phyloP scores from a whole-genome alignment of 92 coral and sea anemone genomes.

The Actinernus sp. region DNA sequence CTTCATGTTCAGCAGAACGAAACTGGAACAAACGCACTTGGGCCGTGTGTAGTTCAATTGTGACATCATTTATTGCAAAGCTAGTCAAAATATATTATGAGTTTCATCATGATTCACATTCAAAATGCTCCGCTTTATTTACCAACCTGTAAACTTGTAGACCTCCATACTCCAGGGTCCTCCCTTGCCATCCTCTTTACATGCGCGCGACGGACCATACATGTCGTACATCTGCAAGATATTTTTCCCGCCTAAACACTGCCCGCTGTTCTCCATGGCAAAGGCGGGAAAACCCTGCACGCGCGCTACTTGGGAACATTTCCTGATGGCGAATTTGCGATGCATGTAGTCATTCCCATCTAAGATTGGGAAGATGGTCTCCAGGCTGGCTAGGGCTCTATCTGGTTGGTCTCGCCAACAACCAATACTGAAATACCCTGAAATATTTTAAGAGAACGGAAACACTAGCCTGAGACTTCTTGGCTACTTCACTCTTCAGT shows the following conservation, averaged over 20 bases:
- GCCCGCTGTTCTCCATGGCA: constrained; percentile 96
- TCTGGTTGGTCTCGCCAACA: constrained; percentile 99
- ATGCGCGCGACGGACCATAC: constrained; percentile 93
- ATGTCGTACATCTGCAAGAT: constrained; percentile 79
- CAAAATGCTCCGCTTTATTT: no score
- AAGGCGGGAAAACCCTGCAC: constrained; percentile 92
- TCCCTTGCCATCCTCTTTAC: constrained; percentile 84
- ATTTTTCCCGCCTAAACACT: constrained; percentile 89
- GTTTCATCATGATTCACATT: no score
- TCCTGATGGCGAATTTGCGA: constrained; percentile 78
- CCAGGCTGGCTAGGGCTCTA: constrained; percentile 84
- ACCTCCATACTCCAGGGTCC: constrained; percentile 99
- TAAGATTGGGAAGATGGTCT: constrained; percentile 88
- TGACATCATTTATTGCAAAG: no score
- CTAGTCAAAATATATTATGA: no score
- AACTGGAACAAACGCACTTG: no score
- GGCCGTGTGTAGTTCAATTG: no score
- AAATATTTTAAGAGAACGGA: neutral
- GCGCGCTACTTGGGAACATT: constrained; percentile 87
- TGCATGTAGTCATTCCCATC: constrained; percentile 84
- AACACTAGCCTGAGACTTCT: neutral
- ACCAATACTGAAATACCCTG: constrained; percentile 94
- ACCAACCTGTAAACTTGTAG: constrained; percentile 86
- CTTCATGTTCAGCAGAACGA: no score
- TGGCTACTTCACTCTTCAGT: neutral